Conservation (phyloP, 1,140 invertebrate genomes). For the Littorina saxatilis region DNA sequence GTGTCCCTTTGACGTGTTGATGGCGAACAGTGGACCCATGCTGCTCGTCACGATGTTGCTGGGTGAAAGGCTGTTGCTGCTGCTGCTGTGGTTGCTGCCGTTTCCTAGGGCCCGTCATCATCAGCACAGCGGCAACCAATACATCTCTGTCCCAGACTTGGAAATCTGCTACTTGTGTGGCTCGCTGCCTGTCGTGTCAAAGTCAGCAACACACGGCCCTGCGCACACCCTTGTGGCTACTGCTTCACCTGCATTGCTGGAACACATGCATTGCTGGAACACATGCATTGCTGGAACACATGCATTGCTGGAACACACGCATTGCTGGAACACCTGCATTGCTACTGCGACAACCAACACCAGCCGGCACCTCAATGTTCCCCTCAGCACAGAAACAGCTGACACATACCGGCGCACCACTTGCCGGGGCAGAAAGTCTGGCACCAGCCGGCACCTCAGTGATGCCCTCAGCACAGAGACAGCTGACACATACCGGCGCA, state of each 20-base stretch:
- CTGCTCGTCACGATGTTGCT: too few species aligned
- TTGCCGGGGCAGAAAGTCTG: background rate
- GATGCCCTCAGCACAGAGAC: slow-evolving; percentile 6
- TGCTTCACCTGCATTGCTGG: background rate
- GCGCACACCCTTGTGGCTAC: background rate
- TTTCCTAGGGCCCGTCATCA: too few species aligned
- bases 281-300: background rate
- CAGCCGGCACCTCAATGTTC: background rate
- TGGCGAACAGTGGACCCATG: too few species aligned
- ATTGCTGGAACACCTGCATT: background rate
- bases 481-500: slow-evolving; percentile 38
- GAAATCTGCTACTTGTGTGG: too few species aligned
- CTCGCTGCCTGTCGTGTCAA: too few species aligned
- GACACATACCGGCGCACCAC: slow-evolving; percentile 30
- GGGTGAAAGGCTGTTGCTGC: too few species aligned
- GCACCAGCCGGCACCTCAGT: background rate
- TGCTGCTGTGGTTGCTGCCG: too few species aligned
- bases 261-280: background rate
- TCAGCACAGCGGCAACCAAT: too few species aligned
- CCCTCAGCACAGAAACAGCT: slow-evolving; percentile 16
- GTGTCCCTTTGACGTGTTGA: too few species aligned
- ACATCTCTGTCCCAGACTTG: too few species aligned
- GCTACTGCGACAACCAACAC: background rate
- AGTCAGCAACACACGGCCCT: background rate
- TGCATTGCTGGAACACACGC: background rate